Evolutionary conservation across 2,797 vertebrate genomes (phyloP).

Genomic region (Hapalemur alaotrensis): DNA sequence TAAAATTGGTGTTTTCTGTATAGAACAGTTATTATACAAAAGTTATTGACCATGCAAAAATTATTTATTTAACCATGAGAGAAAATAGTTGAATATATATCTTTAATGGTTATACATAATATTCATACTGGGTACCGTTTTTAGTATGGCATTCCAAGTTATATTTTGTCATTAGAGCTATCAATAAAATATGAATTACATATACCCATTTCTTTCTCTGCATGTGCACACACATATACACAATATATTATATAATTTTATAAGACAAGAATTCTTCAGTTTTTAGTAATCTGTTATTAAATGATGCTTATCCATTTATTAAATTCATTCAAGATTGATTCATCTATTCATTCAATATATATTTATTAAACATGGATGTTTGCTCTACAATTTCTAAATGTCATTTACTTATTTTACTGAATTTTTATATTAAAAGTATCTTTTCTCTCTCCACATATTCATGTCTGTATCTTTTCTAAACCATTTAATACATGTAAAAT

Average conservation of each 20-base stretch:
- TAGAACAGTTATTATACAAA: neutral
- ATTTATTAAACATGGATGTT: neutral
- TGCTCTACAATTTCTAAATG: neutral
- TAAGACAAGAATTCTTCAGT: neutral
- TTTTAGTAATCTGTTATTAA: neutral
- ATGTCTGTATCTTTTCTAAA: neutral
- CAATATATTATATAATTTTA: neutral
- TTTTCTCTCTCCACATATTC: neutral
- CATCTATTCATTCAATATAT: neutral
- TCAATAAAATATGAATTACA: neutral
- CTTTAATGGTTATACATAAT: neutral
- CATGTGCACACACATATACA: fast-evolving
- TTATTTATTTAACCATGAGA: neutral
- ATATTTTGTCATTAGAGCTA: conserved; percentile 21
- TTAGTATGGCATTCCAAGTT: neutral
- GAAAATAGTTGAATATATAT: neutral
- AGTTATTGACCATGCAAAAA: fast-evolving
- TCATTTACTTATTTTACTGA: neutral
- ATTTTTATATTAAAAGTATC: neutral
- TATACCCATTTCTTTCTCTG: neutral
- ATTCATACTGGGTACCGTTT: neutral
- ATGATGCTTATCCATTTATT: neutral
- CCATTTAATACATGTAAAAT: conserved; percentile 3
- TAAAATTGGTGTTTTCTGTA: neutral
- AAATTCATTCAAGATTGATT: neutral